phyloP scores from a whole-genome alignment of 2,113 vertebrate genomes.

The Sorex fumeus region DNA sequence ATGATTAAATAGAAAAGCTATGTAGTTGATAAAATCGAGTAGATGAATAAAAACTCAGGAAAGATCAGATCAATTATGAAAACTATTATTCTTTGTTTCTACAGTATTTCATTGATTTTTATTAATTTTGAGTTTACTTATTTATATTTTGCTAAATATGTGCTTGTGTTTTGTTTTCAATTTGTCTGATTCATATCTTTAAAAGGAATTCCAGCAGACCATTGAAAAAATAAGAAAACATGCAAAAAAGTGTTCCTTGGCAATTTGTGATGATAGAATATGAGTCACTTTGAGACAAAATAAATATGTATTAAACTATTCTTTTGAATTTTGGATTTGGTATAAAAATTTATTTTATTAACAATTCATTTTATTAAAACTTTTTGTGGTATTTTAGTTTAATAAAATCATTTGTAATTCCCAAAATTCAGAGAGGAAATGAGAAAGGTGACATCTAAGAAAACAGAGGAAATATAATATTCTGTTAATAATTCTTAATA shows the following conservation, averaged over 20 bases:
- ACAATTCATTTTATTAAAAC: constrained; percentile 1
- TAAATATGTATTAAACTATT: neutral
- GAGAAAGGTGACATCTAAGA: neutral
- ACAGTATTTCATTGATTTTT: too few relatives aligned
- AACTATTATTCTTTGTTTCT: too few relatives aligned
- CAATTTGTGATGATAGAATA: neutral
- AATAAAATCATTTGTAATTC: constrained; percentile 36
- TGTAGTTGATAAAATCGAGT: neutral
- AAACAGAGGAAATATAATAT: constrained; percentile 11
- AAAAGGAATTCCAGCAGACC: neutral
- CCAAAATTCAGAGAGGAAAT: neutral
- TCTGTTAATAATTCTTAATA: constrained; percentile 1
- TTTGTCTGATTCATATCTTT: neutral
- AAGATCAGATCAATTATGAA: too few relatives aligned
- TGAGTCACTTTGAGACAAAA: neutral
- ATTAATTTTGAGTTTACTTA: neutral
- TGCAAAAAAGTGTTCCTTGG: neutral
- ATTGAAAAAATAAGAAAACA: neutral
- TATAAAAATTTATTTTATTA: constrained; percentile 4
- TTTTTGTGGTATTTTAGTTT: neutral
- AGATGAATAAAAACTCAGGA: too few relatives aligned
- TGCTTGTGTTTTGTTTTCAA: neutral
- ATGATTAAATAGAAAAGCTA: neutral
- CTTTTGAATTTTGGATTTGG: neutral
- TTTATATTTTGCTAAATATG: neutral